Conservation (phyloP, 64 coral and sea anemone genomes). For the Acropora tenuis region DNA sequence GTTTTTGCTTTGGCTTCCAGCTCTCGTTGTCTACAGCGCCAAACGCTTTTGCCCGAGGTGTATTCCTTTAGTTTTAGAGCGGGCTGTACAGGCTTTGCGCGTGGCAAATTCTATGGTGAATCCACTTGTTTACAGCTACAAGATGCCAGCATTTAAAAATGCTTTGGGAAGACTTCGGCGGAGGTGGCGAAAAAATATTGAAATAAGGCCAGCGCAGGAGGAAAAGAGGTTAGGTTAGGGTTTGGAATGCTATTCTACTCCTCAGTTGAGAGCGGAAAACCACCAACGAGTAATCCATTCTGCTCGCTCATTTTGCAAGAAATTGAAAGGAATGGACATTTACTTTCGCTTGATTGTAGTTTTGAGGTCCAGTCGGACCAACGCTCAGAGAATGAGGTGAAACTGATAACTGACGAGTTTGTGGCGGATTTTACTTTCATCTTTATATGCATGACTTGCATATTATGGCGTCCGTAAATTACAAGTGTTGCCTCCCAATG, state of each 20-base stretch:
- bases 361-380: no score
- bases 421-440: no score
- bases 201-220: not conserved
- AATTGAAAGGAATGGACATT: no score
- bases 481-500: no score
- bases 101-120: constrained; percentile 17
- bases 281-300: no score
- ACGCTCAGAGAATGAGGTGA: no score
- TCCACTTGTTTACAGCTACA: constrained; percentile 12
- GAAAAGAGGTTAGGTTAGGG: not conserved
- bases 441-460: no score
- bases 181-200: not conserved
- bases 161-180: not conserved
- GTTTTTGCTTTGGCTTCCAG: not conserved
- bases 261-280: no score
- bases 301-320: no score
- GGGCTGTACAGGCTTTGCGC: not conserved
- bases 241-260: not conserved
- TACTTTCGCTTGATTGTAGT: no score
- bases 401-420: no score
- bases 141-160: not conserved
- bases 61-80: not conserved
- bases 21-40: not conserved
- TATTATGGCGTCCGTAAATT: no score
- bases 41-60: not conserved